Evolutionary conservation across 2,888 invertebrate species (phyloP).

Genomic region (Athalia rosae): DNA sequence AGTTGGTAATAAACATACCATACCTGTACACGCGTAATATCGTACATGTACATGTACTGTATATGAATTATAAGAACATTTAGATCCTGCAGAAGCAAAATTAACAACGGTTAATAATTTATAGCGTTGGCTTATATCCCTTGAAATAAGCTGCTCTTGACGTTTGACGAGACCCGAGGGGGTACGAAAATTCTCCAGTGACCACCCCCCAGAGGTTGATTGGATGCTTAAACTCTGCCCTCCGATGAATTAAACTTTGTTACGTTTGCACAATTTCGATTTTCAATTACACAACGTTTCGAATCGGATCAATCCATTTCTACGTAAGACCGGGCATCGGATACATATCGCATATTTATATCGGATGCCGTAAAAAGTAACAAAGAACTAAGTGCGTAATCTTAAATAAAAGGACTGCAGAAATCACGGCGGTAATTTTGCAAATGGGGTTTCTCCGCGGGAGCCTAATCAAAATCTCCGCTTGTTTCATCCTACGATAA

Average conservation of each 20-base stretch:
- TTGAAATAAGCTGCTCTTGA: slow-evolving; percentile 23
- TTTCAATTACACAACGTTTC: slow-evolving; percentile 1
- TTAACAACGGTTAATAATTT: too few relatives aligned
- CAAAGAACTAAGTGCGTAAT: background rate
- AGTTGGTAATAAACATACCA: too few relatives aligned
- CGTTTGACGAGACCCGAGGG: slow-evolving; percentile 15
- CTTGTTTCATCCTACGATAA: background rate
- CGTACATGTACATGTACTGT: too few relatives aligned
- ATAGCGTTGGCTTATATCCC: background rate
- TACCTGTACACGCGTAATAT: too few relatives aligned
- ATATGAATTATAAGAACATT: too few relatives aligned
- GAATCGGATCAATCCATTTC: background rate
- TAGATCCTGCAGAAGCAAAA: too few relatives aligned
- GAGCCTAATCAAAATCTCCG: background rate
- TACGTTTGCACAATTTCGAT: slow-evolving; percentile 3
- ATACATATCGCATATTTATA: too few relatives aligned
- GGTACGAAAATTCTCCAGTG: background rate
- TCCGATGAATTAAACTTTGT: slow-evolving; percentile 34
- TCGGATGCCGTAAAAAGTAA: too few relatives aligned
- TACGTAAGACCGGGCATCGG: background rate
- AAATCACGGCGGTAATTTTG: background rate
- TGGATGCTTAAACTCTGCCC: slow-evolving; percentile 32
- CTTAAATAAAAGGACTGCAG: background rate
- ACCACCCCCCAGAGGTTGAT: slow-evolving; percentile 15
- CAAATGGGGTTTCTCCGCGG: too few relatives aligned